These are phyloP conservation scores for Drosophila paracracens DNA, from an alignment of 2,888 invertebrate species.

Conservation along the genomic window DNA sequence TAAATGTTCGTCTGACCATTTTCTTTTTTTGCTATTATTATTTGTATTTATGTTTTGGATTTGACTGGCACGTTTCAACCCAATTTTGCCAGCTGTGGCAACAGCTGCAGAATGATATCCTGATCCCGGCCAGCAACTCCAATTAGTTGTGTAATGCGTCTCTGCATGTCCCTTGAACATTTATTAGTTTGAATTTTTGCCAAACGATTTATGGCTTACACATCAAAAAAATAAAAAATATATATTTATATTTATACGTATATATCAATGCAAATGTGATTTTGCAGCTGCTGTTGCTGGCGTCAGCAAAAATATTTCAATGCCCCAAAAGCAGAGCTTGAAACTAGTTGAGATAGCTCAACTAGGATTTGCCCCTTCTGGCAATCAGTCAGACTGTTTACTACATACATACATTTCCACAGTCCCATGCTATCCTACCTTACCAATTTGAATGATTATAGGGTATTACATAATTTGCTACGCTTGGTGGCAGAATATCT, in stretches of 20 bases:
- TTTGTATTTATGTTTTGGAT: conserved; percentile 14
- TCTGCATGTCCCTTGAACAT: conserved; percentile 59
- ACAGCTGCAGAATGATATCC: conserved; percentile 54
- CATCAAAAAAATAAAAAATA: conserved; percentile 13
- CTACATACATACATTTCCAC: background rate
- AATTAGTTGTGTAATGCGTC: conserved; percentile 62
- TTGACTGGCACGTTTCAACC: conserved; percentile 46
- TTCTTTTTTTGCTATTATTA: conserved; percentile 13
- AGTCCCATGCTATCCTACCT: background rate
- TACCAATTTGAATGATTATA: background rate
- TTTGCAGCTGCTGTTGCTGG: conserved; percentile 60
- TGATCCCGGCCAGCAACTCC: conserved; percentile 26
- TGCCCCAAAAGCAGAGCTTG: background rate
- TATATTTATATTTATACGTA: background rate
- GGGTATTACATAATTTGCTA: background rate
- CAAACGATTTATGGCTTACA: conserved; percentile 59
- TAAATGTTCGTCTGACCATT: conserved; percentile 59
- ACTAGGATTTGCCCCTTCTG: background rate
- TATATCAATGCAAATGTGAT: conserved; percentile 33
- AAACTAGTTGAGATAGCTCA: conserved; percentile 3
- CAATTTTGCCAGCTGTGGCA: conserved; percentile 29
- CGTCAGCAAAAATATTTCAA: conserved; percentile 32
- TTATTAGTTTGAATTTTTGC: conserved; percentile 70
- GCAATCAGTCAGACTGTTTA: background rate
- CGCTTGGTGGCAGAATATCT: background rate